Conservation (phyloP, 2,113 vertebrate genomes). For the Crypturellus undulatus region DNA sequence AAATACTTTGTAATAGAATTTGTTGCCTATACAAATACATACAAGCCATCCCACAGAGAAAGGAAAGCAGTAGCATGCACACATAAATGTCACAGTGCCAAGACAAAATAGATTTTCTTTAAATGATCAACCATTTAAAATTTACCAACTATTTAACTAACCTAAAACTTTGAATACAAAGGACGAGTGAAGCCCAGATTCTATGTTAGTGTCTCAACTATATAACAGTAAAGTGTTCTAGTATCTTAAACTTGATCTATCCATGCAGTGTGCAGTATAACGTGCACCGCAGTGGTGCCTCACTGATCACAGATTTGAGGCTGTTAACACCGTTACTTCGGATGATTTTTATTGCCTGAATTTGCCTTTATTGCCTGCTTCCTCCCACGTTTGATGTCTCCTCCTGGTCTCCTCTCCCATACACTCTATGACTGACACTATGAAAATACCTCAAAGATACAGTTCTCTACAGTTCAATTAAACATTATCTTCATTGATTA, state of each 20-base stretch:
- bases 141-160: not conserved
- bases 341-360: not conserved
- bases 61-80: not conserved
- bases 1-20: not conserved
- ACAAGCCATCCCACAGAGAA: not conserved
- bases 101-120: not conserved
- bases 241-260: not conserved
- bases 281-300: not conserved
- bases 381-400: not conserved
- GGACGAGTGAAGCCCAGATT: not conserved
- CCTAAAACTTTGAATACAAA: not conserved
- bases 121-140: not conserved
- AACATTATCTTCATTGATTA: not conserved
- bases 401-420: not conserved
- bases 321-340: not conserved
- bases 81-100: fast-evolving
- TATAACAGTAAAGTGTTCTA: not conserved
- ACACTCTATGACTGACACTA: not conserved
- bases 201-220: not conserved
- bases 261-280: not conserved
- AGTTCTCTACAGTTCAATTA: too few species aligned
- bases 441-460: not conserved
- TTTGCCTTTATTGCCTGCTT: too few species aligned
- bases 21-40: not conserved
- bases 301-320: not conserved